phyloP scores from a whole-genome alignment of 2,888 invertebrate genomes.

The Byasa hedistus region DNA sequence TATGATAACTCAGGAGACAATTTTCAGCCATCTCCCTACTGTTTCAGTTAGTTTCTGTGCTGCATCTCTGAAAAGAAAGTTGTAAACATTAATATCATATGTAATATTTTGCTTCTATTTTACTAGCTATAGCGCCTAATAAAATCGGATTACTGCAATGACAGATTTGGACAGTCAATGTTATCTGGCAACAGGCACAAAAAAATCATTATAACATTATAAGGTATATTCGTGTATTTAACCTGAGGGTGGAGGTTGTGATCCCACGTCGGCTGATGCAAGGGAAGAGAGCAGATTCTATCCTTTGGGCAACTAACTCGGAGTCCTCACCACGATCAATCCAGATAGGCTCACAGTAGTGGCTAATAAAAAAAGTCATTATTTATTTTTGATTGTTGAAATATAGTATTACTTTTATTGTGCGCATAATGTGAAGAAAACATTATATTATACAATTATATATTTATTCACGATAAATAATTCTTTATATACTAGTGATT shows the following conservation, averaged over 20 bases:
- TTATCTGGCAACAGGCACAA: background rate
- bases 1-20: conserved; percentile 35
- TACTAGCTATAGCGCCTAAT: too few relatives aligned
- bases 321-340: conserved; percentile 51
- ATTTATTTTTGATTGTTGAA: background rate
- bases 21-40: conserved; percentile 62
- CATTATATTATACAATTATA: too few relatives aligned
- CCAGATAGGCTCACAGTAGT: conserved; percentile 61
- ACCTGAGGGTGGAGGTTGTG: conserved; percentile 50
- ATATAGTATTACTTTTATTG: background rate
- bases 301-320: conserved; percentile 47
- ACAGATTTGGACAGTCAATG: too few relatives aligned
- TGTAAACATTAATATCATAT: background rate
- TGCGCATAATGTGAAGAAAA: too few relatives aligned
- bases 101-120: background rate
- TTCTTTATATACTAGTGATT: too few relatives aligned
- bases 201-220: background rate
- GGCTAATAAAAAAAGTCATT: conserved; percentile 40
- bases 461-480: too few relatives aligned
- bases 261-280: conserved; percentile 32
- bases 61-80: conserved; percentile 54
- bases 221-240: conserved; percentile 5
- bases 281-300: conserved; percentile 50
- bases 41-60: conserved; percentile 52
- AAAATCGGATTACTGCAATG: too few relatives aligned